Conservation (phyloP, 2,113 vertebrate genomes). For the Nerophis ophidion region DNA sequence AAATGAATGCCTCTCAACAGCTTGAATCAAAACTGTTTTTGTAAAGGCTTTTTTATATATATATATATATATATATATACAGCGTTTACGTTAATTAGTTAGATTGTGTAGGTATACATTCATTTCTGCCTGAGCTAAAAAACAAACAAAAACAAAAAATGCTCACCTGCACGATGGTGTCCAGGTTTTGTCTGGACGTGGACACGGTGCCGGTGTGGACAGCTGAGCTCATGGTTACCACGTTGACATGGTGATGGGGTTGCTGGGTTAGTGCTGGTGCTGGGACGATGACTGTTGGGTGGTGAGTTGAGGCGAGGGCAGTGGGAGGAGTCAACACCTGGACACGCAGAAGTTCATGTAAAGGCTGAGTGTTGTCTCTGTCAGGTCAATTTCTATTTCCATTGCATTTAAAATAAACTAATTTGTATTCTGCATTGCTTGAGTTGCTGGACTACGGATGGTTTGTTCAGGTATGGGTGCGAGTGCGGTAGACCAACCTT, state of each 20-base stretch:
- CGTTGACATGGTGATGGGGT: slow-evolving; percentile 91
- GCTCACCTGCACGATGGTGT: slow-evolving; percentile 95
- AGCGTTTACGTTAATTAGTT: too few relatives aligned
- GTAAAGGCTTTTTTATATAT: too few relatives aligned
- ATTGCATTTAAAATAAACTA: background rate
- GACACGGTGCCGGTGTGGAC: slow-evolving; percentile 90
- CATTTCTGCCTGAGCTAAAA: background rate
- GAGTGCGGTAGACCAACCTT: slow-evolving; percentile 74
- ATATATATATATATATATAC: too few relatives aligned
- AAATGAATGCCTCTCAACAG: too few relatives aligned
- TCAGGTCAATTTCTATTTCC: background rate
- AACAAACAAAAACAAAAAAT: background rate
- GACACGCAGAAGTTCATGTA: background rate
- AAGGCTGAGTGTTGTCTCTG: background rate
- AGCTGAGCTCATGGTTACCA: slow-evolving; percentile 92
- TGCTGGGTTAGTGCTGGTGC: slow-evolving; percentile 79
- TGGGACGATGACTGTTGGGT: slow-evolving; percentile 94
- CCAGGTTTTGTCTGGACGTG: slow-evolving; percentile 96
- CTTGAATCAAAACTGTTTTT: too few relatives aligned
- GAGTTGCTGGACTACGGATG: background rate
- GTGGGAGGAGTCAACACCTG: slow-evolving; percentile 79
- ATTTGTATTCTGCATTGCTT: too few relatives aligned
- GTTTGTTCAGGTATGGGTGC: background rate
- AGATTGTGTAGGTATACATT: background rate
- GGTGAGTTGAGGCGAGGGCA: slow-evolving; percentile 87